Percentiles rank a stretch among this genome's conserved stretches.
Evolutionary conservation across 2,888 invertebrate genomes (phyloP).

Genomic region (Perdita meconis): DNA sequence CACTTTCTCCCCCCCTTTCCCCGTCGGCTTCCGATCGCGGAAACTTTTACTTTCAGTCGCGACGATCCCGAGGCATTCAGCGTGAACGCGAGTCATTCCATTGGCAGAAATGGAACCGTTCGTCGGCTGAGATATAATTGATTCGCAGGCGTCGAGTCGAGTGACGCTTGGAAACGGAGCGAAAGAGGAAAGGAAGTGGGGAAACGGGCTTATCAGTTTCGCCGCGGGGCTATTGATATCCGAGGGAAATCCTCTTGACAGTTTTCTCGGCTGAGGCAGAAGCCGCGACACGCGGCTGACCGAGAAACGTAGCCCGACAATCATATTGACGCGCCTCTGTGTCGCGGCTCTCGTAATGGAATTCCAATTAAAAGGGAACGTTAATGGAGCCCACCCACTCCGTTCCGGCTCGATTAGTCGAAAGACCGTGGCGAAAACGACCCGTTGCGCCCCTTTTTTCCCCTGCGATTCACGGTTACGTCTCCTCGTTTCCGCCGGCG

Average conservation of each 20-base stretch:
- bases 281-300: conserved; percentile 30
- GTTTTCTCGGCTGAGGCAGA: conserved; percentile 44
- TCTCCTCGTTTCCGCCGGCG: neutral
- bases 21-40: neutral
- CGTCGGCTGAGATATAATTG: conserved; percentile 53
- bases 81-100: conserved; percentile 1
- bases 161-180: conserved; percentile 31
- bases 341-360: neutral
- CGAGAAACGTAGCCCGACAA: conserved; percentile 38
- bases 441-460: neutral
- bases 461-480: neutral
- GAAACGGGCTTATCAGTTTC: conserved; percentile 49
- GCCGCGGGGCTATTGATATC: conserved; percentile 48
- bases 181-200: conserved; percentile 17
- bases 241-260: conserved; percentile 53
- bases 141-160: conserved; percentile 44
- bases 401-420: neutral
- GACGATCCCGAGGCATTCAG: conserved; percentile 1
- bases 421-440: neutral
- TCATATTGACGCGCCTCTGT: conserved; percentile 1
- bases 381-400: conserved; percentile 1
- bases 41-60: conserved; percentile 31
- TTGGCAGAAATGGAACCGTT: conserved; percentile 34
- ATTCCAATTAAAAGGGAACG: conserved; percentile 31
- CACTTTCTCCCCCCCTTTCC: neutral